phyloP scores from a whole-genome alignment of 2,797 vertebrate genomes.

The Luscinia luscinia region DNA sequence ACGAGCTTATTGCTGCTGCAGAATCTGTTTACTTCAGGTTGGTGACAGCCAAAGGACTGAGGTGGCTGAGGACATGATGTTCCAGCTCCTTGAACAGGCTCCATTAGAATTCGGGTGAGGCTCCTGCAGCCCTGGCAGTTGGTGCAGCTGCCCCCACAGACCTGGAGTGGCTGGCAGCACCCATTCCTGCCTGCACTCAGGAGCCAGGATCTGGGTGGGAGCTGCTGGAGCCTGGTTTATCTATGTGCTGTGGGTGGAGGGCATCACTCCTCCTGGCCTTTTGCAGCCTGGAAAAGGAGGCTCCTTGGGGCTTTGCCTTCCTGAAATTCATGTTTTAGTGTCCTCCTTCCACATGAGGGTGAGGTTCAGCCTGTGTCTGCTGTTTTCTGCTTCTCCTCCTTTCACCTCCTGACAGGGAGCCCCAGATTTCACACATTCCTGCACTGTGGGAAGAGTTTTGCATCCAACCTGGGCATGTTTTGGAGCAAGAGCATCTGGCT shows the following conservation, averaged over 20 bases:
- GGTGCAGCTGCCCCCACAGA: background rate
- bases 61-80: constrained; percentile 73
- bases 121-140: background rate
- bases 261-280: background rate
- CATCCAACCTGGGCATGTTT: constrained; percentile 49
- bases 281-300: background rate
- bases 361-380: background rate
- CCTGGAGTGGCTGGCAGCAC: background rate
- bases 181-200: background rate
- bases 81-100: constrained; percentile 54
- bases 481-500: constrained; percentile 61
- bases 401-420: background rate
- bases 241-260: background rate
- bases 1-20: constrained; percentile 76
- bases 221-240: background rate
- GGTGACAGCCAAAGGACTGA: constrained; percentile 66
- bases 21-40: constrained; percentile 77
- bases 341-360: background rate
- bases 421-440: constrained; percentile 48
- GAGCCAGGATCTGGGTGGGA: background rate
- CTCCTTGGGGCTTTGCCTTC: background rate
- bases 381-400: background rate
- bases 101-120: constrained; percentile 42
- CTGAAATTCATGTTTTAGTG: background rate
- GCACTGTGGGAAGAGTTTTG: constrained; percentile 36